Evolutionary conservation across 2,888 invertebrate genomes (phyloP).

Genomic region (Rosalia funebris): DNA sequence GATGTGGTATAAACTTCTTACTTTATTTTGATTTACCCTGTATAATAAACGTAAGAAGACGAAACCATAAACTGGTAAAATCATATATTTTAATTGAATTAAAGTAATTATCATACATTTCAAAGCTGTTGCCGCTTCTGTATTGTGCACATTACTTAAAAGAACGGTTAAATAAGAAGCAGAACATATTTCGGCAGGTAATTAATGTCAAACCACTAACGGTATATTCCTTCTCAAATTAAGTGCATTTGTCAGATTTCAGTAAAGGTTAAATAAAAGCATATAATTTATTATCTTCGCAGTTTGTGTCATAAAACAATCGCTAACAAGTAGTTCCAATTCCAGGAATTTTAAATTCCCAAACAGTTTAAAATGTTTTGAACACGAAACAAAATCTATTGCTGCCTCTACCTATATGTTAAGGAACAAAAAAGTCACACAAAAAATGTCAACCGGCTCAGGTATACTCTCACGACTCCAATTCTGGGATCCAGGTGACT

Average conservation of each 20-base stretch:
- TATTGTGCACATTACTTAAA: too few species aligned
- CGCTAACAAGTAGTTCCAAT: conserved; percentile 64
- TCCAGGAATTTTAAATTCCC: conserved; percentile 63
- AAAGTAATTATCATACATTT: too few species aligned
- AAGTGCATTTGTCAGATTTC: conserved; percentile 30
- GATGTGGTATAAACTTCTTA: too few species aligned
- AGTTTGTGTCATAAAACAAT: conserved; percentile 57
- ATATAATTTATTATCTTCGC: conserved; percentile 40
- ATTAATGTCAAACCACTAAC: conserved; percentile 5
- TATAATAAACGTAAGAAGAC: too few species aligned
- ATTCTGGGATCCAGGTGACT: conserved; percentile 58
- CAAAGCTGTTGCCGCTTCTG: too few species aligned
- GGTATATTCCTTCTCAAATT: conserved; percentile 21
- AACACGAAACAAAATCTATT: conserved; percentile 64
- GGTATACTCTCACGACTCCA: conserved; percentile 57
- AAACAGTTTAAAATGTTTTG: conserved; percentile 64
- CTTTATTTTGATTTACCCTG: too few species aligned
- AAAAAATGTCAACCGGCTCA: conserved; percentile 59
- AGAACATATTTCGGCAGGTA: neutral
- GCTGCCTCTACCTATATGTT: conserved; percentile 60
- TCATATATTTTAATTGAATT: too few species aligned
- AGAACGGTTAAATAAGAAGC: neutral
- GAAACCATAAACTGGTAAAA: too few species aligned
- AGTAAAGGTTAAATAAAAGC: conserved; percentile 37
- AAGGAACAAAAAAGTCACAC: conserved; percentile 54